Evolutionary conservation across 2,797 vertebrate species (phyloP).

Genomic region (Glyptemys insculpta): DNA sequence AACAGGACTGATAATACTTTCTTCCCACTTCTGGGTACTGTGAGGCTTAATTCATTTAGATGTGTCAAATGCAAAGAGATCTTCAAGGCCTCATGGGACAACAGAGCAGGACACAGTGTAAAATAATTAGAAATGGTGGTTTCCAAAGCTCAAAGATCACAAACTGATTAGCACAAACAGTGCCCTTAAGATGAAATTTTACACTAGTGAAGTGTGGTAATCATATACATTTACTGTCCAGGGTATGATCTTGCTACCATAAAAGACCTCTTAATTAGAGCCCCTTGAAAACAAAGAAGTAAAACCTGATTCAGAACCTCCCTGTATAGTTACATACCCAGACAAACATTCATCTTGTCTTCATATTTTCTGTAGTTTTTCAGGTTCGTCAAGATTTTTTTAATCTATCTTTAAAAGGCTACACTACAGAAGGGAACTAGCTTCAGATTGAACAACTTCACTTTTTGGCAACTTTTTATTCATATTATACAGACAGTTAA

Average conservation of each 20-base stretch:
- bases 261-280: conserved; percentile 13
- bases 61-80: background rate
- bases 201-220: background rate
- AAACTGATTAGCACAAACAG: background rate
- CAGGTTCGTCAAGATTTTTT: conserved; percentile 49
- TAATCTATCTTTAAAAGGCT: background rate
- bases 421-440: background rate
- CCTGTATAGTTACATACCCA: conserved; percentile 32
- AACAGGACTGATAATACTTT: background rate
- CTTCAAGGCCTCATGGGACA: background rate
- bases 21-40: fast-evolving
- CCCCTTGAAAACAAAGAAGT: conserved; percentile 53
- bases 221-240: background rate
- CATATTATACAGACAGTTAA: background rate
- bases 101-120: background rate
- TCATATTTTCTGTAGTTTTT: conserved; percentile 58
- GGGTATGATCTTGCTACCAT: background rate
- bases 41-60: background rate
- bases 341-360: conserved; percentile 44
- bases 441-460: conserved; percentile 9
- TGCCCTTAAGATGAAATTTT: fast-evolving
- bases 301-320: conserved; percentile 59
- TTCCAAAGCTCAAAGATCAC: background rate
- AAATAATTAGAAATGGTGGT: background rate
- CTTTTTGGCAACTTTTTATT: background rate